A percentile compares a stretch with the other conserved stretches of the same genome.
Evolutionary conservation across 1,140 invertebrate species (phyloP).

Genomic region (Macrobrachium nipponense): DNA sequence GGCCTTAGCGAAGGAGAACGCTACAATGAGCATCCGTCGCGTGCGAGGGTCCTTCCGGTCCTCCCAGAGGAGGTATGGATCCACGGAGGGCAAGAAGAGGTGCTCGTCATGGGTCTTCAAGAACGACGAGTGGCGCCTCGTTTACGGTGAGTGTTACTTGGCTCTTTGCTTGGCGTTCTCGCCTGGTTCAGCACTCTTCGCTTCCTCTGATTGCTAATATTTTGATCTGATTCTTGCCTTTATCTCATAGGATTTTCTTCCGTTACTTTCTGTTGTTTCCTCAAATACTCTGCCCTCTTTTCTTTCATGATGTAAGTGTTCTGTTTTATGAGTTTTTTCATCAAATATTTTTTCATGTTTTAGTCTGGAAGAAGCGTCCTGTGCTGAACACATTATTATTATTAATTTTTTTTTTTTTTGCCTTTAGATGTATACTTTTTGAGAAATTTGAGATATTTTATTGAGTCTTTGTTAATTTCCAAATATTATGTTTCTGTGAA

Average conservation of each 20-base stretch:
- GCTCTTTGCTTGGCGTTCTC: neutral
- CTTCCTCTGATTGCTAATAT: neutral
- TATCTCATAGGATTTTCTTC: neutral
- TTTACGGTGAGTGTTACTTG: slow-evolving; percentile 42
- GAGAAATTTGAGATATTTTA: too few relatives aligned
- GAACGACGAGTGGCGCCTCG: slow-evolving; percentile 55
- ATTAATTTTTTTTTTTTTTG: too few relatives aligned
- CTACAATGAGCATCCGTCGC: slow-evolving; percentile 53
- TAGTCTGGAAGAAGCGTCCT: too few relatives aligned
- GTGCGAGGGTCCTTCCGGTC: slow-evolving; percentile 51
- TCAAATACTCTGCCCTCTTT: neutral
- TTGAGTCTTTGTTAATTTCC: too few relatives aligned
- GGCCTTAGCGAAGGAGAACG: neutral
- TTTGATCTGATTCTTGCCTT: neutral
- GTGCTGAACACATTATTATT: too few relatives aligned
- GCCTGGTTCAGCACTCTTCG: neutral
- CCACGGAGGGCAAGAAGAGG: slow-evolving; percentile 42
- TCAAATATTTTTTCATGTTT: too few relatives aligned
- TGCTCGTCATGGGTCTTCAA: slow-evolving; percentile 51
- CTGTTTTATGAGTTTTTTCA: too few relatives aligned
- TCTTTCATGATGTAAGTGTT: neutral
- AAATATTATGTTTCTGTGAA: too few relatives aligned
- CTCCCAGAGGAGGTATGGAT: slow-evolving; percentile 53
- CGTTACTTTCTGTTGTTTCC: neutral
- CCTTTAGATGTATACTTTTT: too few relatives aligned